Conservation (phyloP, 2,797 vertebrate species). For the Toxotes lorentzi region DNA sequence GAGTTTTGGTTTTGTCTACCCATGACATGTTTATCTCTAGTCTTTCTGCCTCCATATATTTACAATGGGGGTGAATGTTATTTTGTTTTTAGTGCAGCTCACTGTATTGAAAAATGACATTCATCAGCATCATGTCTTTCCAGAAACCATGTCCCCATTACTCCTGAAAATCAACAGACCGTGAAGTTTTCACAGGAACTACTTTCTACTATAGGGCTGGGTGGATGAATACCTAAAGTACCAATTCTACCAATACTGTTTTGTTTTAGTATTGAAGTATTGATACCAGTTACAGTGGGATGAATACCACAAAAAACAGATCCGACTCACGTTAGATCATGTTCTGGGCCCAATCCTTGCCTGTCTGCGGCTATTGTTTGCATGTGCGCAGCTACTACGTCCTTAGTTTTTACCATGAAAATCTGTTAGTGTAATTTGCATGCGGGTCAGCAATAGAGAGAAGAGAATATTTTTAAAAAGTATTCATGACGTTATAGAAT, state of each 20-base stretch:
- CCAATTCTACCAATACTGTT: neutral
- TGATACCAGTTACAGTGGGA: neutral
- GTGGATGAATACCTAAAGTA: neutral
- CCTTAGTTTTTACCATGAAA: neutral
- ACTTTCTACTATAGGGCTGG: neutral
- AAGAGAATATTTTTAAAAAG: neutral
- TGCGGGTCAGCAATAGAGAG: neutral
- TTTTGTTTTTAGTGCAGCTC: neutral
- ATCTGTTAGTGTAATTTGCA: neutral
- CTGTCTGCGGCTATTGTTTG: neutral
- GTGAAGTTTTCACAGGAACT: neutral
- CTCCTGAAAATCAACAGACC: neutral
- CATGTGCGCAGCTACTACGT: neutral
- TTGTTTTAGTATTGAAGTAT: constrained; percentile 3
- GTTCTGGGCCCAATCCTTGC: neutral
- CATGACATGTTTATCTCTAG: neutral
- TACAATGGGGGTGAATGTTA: neutral
- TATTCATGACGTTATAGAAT: neutral
- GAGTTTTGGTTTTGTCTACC: neutral
- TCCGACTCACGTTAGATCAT: neutral
- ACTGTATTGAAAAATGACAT: neutral
- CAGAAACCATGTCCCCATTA: neutral
- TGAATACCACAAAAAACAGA: neutral
- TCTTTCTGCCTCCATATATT: neutral
- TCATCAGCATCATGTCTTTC: neutral